Evolutionary conservation across 2,113 vertebrate genomes (phyloP), one percentile per base, ranked within the genome.

Genomic region (Puffinus mauretanicus): DNA sequence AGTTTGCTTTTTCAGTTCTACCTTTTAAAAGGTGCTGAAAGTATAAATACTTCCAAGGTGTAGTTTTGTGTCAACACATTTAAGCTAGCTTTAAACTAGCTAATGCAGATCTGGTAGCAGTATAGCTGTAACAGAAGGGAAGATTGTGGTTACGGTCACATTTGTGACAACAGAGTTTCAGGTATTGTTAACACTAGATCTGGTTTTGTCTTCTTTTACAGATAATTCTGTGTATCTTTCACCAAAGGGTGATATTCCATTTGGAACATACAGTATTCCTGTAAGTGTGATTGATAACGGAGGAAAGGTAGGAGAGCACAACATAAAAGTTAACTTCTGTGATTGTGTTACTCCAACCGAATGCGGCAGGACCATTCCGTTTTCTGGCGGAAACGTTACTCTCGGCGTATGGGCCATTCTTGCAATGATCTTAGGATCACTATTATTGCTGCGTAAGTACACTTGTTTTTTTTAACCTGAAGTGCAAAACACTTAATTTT

Each of bases 391-490:
- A 21, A 93, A 98, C 40, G 62, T 97, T 18, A 91, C 97, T 32
- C 98, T 99, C 21, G 99, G 99, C 30, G 66, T 96, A 26, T 97
- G 98, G 98, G 99, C 96, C 54, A 97, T 99, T 90, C 98, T 99
- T 82, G 93, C 99, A 14, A 96, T 99, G 98, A 98, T 99, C 75
- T 82, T 99, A 70, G 98, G 98, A n/a, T 96, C 99, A 9, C 93
- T 97, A 1, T 86, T 99, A 24, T 42, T 99, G 78, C 96, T 99
- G 44, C 27, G 99, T 99, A 97, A 99, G 99, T 98, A 92, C 42
- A 11, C 57, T 55, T 83, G 21, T 26, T 6, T 64, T 64, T 86
- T 67, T 69, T 24, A 90, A 75, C 13, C 55, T 13, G 5, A 73
- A 89, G 13, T 88, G 10, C 16, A 62, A 65, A 67, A 4, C 9